Conservation (phyloP, 2,113 vertebrate genomes). For the Sylvilagus bachmani region DNA sequence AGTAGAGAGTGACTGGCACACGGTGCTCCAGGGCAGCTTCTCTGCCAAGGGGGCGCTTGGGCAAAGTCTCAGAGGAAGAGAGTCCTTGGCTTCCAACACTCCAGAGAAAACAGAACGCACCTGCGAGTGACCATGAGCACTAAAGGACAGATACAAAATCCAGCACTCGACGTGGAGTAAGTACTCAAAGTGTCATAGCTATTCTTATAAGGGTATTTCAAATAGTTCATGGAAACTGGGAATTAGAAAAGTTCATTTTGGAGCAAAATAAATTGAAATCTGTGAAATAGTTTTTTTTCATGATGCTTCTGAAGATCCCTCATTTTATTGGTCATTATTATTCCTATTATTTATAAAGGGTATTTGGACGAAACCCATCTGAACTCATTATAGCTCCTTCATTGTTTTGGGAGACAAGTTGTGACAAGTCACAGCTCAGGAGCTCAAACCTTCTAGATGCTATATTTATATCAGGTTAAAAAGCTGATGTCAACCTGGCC, state of each 20-base stretch:
- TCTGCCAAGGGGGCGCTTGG: background rate
- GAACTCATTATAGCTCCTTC: background rate
- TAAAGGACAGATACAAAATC: background rate
- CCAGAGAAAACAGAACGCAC: background rate
- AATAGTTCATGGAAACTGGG: too few relatives aligned
- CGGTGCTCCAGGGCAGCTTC: background rate
- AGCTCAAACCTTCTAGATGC: conserved; percentile 10
- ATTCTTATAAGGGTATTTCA: background rate
- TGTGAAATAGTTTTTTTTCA: too few relatives aligned
- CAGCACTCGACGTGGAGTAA: background rate
- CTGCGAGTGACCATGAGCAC: background rate
- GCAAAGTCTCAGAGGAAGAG: background rate
- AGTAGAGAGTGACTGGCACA: background rate
- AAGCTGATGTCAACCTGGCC: conserved; percentile 29
- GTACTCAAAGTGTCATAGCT: background rate
- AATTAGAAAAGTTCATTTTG: too few relatives aligned
- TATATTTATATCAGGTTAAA: conserved; percentile 22
- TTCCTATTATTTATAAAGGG: background rate
- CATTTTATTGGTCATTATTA: background rate
- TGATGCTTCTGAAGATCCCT: too few relatives aligned
- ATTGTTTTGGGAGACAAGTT: background rate
- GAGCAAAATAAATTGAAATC: too few relatives aligned
- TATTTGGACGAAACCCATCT: background rate
- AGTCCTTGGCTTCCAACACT: background rate
- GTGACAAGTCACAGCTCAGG: background rate